Evolutionary conservation across 2,888 invertebrate genomes (phyloP), one percentile per base, ranked within the genome.

Genomic region (Lysandra bellargus): DNA sequence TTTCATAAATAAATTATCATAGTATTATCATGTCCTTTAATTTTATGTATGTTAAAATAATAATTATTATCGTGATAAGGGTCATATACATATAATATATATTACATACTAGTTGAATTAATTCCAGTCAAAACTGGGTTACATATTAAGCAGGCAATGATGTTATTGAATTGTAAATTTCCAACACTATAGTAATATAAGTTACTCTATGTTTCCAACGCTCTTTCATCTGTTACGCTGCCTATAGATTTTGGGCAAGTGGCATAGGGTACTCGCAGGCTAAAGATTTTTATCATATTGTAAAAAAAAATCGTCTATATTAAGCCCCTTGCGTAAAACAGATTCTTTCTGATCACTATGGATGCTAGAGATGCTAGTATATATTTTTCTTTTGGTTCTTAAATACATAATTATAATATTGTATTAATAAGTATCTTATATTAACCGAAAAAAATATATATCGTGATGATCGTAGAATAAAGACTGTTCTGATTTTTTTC

Each of bases 1-100:
- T 69, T 69, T 69, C 23, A 69, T 69, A 69, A 69, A 69, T 69
- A 69, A 37, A 69, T 69, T 69, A 69, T 69, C 33, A 69, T 69
- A 69, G 33, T 14, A 69, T 69, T 69, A 69, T 33, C 69, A 33
- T 69, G 14, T 69, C 33, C 14, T 69, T 37, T 33, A 69, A 49
- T 49, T 33, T 37, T 69, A 69, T 14, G 14, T 14, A 37, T 69
- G 14, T 69, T 33, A 33, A 33, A 3, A 30, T 64, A 0, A 69
- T 69, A 1, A 14, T 69, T 69, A 69, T 17, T 6, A 37, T 33
- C 17, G 33, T 69, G 69, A 69, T 33, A 69, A 12, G 9, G 30
- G 7, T 30, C 30, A 64, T 4, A 12, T 78, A 78, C 33, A 23
- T 30, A 72, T 14, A 49, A 33, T 33, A 17, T n/a, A 40, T 3